Base-by-base conservation (phyloP, 2,113 vertebrate genomes). In the Collichthys lucidus region DNA sequence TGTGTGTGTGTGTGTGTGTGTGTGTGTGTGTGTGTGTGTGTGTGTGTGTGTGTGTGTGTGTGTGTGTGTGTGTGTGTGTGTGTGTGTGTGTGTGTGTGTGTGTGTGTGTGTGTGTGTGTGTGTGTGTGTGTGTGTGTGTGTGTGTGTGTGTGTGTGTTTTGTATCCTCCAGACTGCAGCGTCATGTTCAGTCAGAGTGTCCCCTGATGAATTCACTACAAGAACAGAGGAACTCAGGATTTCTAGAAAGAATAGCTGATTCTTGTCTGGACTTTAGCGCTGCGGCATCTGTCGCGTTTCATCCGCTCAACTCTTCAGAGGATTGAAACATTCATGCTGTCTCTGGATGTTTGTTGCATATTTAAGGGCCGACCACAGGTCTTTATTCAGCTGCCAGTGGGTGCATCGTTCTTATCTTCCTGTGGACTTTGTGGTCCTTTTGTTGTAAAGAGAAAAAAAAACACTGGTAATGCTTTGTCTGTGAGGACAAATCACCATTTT, bases 361-460 rank as follows among this genome's bases (percentile, higher is more conserved):
- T 87, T 61, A 84, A 87, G 84, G 84, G 47, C 16, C 46, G 56
- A 73, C 50, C 47, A 11, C 31, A 12, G 20, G 50, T 89, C 82
- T 90, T 88, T 87, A 91, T 91, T 88, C 88, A 92, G 84, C 79
- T 55, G 71, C 74, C 52, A 42, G 87, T 87, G 75, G 77, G 86
- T 77, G 83, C 85, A n/a, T 80, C 82, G 81, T 84, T 89, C 81
- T 87, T 50, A 71, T 84, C 84, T 87, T 87, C 60, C 56, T 59
- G 56, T 85, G 77, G 66, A 64, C 77, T 70, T 80, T 83, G 44
- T 70, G 14, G 65, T 49, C 29, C 78, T 50, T 80, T 80, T 80
- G 31, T 35, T 35, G 62, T 60, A 24, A 78, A 79, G 31, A 29
- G 47, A 74, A 47, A 4, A 24, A 71, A 17, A 79, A 82, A 66